Evolutionary conservation across 2,888 invertebrate genomes (phyloP).

Genomic region (Hirtodrosophila confusa): DNA sequence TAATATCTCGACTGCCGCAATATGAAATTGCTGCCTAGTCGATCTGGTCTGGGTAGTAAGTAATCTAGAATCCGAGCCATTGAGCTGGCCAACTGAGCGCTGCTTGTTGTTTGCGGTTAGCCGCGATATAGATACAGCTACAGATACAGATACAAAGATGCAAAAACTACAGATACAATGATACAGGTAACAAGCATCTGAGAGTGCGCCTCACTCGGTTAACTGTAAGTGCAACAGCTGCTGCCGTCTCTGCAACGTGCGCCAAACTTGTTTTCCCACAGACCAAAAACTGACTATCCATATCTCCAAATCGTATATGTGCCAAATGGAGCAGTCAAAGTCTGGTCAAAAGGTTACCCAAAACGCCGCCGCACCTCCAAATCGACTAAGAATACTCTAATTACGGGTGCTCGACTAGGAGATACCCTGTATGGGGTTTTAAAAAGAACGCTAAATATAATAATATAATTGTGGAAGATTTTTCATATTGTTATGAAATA

Average conservation of each 20-base stretch:
- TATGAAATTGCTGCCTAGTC: constrained; percentile 56
- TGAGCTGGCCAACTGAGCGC: constrained; percentile 31
- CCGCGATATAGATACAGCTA: constrained; percentile 54
- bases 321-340: constrained; percentile 63
- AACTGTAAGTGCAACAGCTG: constrained; percentile 51
- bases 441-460: no score
- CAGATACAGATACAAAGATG: constrained; percentile 9
- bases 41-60: constrained; percentile 20
- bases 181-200: constrained; percentile 57
- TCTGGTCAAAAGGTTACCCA: constrained; percentile 76
- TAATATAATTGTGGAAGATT: no score
- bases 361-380: constrained; percentile 59
- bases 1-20: constrained; percentile 66
- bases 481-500: no score
- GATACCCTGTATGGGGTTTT: constrained; percentile 13
- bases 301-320: constrained; percentile 23
- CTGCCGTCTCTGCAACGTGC: constrained; percentile 36
- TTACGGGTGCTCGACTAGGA: not conserved
- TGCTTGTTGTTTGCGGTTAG: constrained; percentile 68
- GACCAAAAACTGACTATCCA: constrained; percentile 29
- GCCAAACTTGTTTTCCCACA: constrained; percentile 47
- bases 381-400: not conserved
- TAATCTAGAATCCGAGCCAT: constrained; percentile 69
- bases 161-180: constrained; percentile 4
- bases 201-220: constrained; percentile 46